Evolutionary conservation across 2,888 invertebrate species (phyloP).

Genomic region (Pinctada fucata): DNA sequence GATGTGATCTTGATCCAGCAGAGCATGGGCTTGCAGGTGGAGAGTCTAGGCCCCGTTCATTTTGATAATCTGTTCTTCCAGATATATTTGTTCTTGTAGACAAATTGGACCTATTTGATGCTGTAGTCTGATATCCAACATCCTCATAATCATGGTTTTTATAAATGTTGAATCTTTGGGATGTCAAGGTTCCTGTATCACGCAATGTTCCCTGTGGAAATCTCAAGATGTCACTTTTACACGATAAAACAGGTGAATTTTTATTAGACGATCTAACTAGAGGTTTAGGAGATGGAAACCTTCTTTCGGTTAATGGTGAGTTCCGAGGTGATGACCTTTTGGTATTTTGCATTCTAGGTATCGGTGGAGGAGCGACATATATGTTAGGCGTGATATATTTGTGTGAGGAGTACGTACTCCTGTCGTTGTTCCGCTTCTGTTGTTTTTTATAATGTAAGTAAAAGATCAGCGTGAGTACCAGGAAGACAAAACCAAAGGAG

Average conservation of each 20-base stretch:
- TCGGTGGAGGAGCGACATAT: constrained; percentile 60
- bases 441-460: constrained; percentile 67
- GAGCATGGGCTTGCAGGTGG: constrained; percentile 24
- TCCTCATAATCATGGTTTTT: constrained; percentile 67
- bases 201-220: neutral
- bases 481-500: constrained; percentile 68
- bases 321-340: constrained; percentile 3
- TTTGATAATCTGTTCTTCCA: constrained; percentile 22
- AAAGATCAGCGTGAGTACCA: constrained; percentile 66
- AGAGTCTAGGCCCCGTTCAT: constrained; percentile 6
- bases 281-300: constrained; percentile 1
- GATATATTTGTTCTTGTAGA: constrained; percentile 17
- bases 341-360: constrained; percentile 21
- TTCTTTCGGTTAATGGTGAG: neutral
- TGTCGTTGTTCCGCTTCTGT: constrained; percentile 56
- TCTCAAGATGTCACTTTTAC: constrained; percentile 15
- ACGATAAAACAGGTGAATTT: constrained; percentile 1
- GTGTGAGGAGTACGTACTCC: constrained; percentile 51
- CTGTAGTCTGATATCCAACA: constrained; percentile 40
- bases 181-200: constrained; percentile 5
- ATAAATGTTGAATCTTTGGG: constrained; percentile 44
- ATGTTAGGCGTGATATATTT: constrained; percentile 63
- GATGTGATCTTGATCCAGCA: constrained; percentile 7
- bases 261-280: neutral
- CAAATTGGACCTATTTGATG: constrained; percentile 1